Base-by-base conservation (phyloP, 1,140 invertebrate genomes). In the Macrostomum lignano region DNA sequence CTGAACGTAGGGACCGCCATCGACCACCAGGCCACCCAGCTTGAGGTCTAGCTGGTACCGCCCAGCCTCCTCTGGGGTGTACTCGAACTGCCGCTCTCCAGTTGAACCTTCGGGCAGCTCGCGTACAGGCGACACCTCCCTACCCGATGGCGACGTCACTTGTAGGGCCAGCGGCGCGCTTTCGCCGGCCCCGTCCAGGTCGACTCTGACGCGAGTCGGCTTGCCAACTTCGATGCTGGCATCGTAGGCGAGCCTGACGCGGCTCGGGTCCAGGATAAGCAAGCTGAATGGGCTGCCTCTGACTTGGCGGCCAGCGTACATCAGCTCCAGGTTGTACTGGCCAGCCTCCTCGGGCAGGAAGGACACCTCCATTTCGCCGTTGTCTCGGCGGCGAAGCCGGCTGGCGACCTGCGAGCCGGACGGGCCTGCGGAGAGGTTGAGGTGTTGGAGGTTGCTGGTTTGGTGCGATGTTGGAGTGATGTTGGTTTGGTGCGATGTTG, bases 301-400 rank as follows among this genome's bases (percentile, higher is more conserved):
- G 14, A 93, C 67, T 9, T 73, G 69, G 47, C 77, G 75, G 1
- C 76, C 73, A 37, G 75, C 70, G 51, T 84, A 82, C 6, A 82
- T 61, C 2, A 93, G 78, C 51, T 88, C 70, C 38, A 75, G 69
- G 46, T 68, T 68, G 37, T 46, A 86, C 54, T 84, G 76, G 45
- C 73, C 73, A 14, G 74, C 69, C 57, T 91, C 78, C 20, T 76
- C 69, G 19, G 84, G 84, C 33, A 84, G 72, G 54, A 94, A 96
- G 40, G 74, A 76, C 32, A 94, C 81, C 31, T 79, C 77, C 58
- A 91, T 94, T 41, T 75, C 68, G 47, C 88, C 81, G 17, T 78
- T 72, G 42, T 77, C 78, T 43, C 91, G 72, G 7, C 81, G 75
- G 53, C 81, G 76, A n/a, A 93, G 82, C 67, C 88, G 79, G 17